Conservation (phyloP, 2,888 invertebrate species). For the Drosophila suboccidentalis region DNA sequence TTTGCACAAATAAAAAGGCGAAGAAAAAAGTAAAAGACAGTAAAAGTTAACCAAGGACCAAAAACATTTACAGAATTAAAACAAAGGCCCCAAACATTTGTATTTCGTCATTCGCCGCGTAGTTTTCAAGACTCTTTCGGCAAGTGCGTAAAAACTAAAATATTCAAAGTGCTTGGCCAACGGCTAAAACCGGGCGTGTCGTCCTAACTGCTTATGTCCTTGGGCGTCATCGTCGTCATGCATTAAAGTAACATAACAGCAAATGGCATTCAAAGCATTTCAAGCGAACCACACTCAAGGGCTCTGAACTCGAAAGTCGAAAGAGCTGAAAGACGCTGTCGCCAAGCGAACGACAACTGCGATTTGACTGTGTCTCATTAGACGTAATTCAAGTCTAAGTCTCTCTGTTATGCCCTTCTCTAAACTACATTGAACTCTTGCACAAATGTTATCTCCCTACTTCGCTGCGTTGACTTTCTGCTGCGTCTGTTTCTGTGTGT, state of each 20-base stretch:
- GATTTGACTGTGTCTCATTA: conserved; percentile 67
- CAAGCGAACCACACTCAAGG: conserved; percentile 52
- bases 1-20: conserved; percentile 45
- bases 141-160: conserved; percentile 34
- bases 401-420: conserved; percentile 8
- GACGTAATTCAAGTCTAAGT: conserved; percentile 43
- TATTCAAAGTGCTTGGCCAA: conserved; percentile 10
- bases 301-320: conserved; percentile 16
- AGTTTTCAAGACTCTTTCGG: conserved; percentile 8
- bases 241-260: conserved; percentile 18
- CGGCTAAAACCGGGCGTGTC: conserved; percentile 18
- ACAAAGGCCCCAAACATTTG: conserved; percentile 4
- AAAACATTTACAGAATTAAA: neutral
- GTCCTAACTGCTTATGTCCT: conserved; percentile 49
- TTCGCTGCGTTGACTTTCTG: conserved; percentile 8
- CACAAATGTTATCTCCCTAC: conserved; percentile 10
- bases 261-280: conserved; percentile 60
- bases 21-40: conserved; percentile 23
- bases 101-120: conserved; percentile 32
- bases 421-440: conserved; percentile 26
- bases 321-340: conserved; percentile 5
- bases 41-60: conserved; percentile 29
- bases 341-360: conserved; percentile 30
- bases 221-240: conserved; percentile 42
- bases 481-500: neutral